Conservation (phyloP, 2,113 vertebrate genomes). For the Alces alces region DNA sequence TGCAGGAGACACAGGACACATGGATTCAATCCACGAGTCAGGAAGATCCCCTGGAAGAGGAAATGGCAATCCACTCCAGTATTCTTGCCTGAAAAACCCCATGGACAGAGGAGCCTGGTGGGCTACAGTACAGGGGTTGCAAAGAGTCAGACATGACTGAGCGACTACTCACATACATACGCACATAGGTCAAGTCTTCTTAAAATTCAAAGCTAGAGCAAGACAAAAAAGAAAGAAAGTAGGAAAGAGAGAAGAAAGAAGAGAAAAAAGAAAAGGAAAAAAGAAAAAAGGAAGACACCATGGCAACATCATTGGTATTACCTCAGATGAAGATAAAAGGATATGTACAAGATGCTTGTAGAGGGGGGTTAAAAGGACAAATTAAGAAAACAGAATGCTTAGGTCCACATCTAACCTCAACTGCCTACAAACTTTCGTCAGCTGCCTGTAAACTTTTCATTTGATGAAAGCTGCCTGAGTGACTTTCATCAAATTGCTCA, state of each 20-base stretch:
- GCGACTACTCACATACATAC: not conserved
- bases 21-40: not conserved
- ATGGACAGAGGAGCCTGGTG: fast-evolving
- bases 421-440: not conserved
- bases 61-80: not conserved
- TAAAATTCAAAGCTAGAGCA: not conserved
- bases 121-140: not conserved
- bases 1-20: not conserved
- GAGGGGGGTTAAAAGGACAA: not conserved
- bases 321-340: not conserved
- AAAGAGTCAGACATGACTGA: not conserved
- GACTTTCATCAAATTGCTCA: not conserved
- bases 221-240: not conserved
- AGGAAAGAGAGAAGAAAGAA: fast-evolving
- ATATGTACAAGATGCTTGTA: not conserved
- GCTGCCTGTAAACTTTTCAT: not conserved
- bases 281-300: not conserved
- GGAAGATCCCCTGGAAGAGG: not conserved
- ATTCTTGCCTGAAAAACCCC: not conserved
- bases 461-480: not conserved
- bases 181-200: not conserved
- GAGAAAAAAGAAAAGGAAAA: fast-evolving
- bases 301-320: not conserved
- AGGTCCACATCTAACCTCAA: not conserved
- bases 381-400: not conserved